Evolutionary conservation across 2,113 vertebrate genomes (phyloP).

Genomic region (Leptosomus discolor): DNA sequence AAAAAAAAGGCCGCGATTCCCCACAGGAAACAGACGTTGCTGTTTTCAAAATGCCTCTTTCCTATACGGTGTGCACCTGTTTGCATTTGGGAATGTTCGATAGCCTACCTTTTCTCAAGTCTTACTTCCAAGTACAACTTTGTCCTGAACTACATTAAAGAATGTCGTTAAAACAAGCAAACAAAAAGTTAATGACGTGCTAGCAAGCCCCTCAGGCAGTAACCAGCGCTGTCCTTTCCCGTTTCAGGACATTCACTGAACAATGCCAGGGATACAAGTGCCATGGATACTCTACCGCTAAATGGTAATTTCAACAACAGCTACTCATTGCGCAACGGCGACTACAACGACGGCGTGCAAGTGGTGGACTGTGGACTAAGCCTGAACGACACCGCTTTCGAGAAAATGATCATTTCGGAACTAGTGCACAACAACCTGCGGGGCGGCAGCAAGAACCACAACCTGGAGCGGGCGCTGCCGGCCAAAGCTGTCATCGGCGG

Average conservation of each 20-base stretch:
- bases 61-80: conserved; percentile 64
- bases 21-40: conserved; percentile 54
- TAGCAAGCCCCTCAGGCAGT: neutral
- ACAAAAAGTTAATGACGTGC: neutral
- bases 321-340: conserved; percentile 96
- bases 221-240: conserved; percentile 67
- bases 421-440: conserved; percentile 99
- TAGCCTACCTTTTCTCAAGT: conserved; percentile 66
- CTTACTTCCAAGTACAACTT: conserved; percentile 75
- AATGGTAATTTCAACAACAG: conserved; percentile 99
- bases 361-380: conserved; percentile 97
- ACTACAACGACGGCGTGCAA: conserved; percentile 91
- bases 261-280: conserved; percentile 98
- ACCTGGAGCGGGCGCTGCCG: conserved; percentile 84
- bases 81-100: conserved; percentile 71
- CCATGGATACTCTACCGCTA: conserved; percentile 99
- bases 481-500: conserved; percentile 85
- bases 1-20: conserved; percentile 22
- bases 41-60: conserved; percentile 59
- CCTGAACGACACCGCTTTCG: conserved; percentile 96
- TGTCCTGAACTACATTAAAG: conserved; percentile 99
- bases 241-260: conserved; percentile 98
- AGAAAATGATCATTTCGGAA: conserved; percentile 99
- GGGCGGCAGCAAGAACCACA: conserved; percentile 90
- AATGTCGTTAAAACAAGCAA: conserved; percentile 43